Percentiles rank a stretch among this genome's conserved stretches.
These are phyloP conservation scores for Nasonia vitripennis DNA, from an alignment of 1,140 invertebrate species.

Conservation along the genomic window DNA sequence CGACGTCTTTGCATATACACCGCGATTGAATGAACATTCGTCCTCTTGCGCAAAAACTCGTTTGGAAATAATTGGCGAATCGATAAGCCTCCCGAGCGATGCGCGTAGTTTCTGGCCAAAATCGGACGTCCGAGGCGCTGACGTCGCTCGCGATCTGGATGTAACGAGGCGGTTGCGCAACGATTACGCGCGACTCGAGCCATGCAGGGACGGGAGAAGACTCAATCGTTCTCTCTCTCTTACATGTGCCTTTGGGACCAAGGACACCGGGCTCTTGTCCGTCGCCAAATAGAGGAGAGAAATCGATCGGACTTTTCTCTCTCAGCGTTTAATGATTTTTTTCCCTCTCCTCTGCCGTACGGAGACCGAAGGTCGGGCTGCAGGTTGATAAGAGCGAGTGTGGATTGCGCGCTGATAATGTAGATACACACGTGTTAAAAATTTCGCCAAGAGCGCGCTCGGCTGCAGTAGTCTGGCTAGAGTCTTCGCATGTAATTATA, in stretches of 20 bases:
- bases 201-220: conserved; percentile 53
- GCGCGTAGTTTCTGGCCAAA: conserved; percentile 8
- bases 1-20: too few relatives aligned
- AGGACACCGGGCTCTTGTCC: conserved; percentile 61
- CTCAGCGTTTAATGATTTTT: neutral
- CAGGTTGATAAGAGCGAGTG: neutral
- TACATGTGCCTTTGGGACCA: conserved; percentile 59
- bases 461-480: too few relatives aligned
- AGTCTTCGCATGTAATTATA: neutral
- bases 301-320: neutral
- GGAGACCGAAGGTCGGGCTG: neutral
- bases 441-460: too few relatives aligned
- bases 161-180: conserved; percentile 56
- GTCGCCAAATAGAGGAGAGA: conserved; percentile 39
- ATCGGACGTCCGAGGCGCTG: conserved; percentile 39
- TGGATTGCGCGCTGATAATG: neutral
- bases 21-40: neutral
- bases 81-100: neutral
- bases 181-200: conserved; percentile 48
- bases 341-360: neutral
- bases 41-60: neutral
- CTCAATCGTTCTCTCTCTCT: too few relatives aligned
- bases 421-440: too few relatives aligned
- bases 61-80: neutral
- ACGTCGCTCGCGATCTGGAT: neutral